These are phyloP conservation scores for Liodrosophila aerea DNA, from an alignment of 2,888 invertebrate genomes.

Conservation along the genomic window DNA sequence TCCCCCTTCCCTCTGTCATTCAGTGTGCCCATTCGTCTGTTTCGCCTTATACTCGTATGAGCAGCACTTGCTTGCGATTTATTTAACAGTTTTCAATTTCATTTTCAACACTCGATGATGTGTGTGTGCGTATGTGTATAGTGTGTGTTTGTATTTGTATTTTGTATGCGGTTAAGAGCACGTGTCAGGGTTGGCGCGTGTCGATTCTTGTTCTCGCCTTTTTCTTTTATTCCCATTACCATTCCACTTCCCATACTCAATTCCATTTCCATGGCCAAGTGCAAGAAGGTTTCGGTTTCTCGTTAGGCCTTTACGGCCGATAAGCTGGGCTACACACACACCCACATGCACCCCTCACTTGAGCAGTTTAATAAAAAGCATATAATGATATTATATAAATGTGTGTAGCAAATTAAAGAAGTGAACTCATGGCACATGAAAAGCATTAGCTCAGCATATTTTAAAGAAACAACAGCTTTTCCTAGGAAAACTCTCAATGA, in stretches of 20 bases:
- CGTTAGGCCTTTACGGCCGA: constrained; percentile 58
- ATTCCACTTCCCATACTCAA: constrained; percentile 17
- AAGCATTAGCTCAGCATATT: too few relatives aligned
- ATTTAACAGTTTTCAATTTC: constrained; percentile 77
- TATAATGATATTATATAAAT: too few relatives aligned
- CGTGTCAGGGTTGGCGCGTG: constrained; percentile 67
- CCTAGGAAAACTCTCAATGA: too few relatives aligned
- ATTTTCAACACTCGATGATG: constrained; percentile 60
- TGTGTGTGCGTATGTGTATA: constrained; percentile 7
- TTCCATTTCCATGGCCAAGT: constrained; percentile 51
- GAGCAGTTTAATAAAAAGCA: too few relatives aligned
- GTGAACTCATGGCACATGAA: too few relatives aligned
- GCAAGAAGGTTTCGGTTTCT: constrained; percentile 52
- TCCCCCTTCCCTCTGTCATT: constrained; percentile 30
- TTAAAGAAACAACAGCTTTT: too few relatives aligned
- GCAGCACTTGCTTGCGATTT: constrained; percentile 67
- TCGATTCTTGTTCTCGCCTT: constrained; percentile 39
- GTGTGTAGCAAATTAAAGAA: too few relatives aligned
- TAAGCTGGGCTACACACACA: constrained; percentile 39
- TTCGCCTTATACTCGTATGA: constrained; percentile 22
- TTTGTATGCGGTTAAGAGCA: constrained; percentile 58
- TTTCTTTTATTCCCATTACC: constrained; percentile 15
- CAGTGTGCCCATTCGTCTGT: constrained; percentile 39
- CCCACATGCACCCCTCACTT: neutral
- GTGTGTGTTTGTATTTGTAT: constrained; percentile 16